A percentile compares a stretch with the other conserved stretches of the same genome.
Evolutionary conservation across 2,797 vertebrate species (phyloP).

Genomic region (Gambelia wislizenii): DNA sequence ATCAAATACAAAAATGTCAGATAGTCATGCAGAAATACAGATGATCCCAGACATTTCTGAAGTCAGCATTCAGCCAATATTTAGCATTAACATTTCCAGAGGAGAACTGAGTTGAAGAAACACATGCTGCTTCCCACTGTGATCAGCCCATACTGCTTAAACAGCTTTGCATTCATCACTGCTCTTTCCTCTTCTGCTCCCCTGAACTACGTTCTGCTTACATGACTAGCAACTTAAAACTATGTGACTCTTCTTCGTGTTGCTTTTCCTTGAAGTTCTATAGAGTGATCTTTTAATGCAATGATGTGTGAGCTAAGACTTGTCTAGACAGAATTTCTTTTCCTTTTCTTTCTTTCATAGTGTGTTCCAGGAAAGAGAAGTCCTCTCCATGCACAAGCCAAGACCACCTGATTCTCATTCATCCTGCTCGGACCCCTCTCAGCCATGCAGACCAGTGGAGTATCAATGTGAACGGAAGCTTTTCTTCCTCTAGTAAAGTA

Average conservation of each 20-base stretch:
- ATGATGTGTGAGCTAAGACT: neutral
- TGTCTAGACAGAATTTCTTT: neutral
- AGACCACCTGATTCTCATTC: neutral
- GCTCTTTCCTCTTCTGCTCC: neutral
- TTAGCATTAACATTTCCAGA: neutral
- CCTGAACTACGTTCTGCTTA: slow-evolving; percentile 19
- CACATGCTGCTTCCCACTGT: neutral
- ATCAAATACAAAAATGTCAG: neutral
- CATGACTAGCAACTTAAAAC: slow-evolving; percentile 20
- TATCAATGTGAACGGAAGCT: neutral
- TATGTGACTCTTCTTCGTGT: neutral
- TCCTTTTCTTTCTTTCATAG: neutral
- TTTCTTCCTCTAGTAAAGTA: neutral
- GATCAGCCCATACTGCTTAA: neutral
- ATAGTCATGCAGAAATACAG: neutral
- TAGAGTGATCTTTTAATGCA: neutral
- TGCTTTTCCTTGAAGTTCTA: slow-evolving; percentile 17
- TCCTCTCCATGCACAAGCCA: neutral
- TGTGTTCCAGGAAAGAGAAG: neutral
- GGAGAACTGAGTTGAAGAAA: neutral
- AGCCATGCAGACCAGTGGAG: neutral
- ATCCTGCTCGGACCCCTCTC: neutral
- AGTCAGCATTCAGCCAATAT: neutral
- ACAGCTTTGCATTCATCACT: neutral
- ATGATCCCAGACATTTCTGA: neutral